Evolutionary conservation across 2,888 invertebrate species (phyloP), one percentile per base, ranked within the genome.

Genomic region (Ditula angustiorana): DNA sequence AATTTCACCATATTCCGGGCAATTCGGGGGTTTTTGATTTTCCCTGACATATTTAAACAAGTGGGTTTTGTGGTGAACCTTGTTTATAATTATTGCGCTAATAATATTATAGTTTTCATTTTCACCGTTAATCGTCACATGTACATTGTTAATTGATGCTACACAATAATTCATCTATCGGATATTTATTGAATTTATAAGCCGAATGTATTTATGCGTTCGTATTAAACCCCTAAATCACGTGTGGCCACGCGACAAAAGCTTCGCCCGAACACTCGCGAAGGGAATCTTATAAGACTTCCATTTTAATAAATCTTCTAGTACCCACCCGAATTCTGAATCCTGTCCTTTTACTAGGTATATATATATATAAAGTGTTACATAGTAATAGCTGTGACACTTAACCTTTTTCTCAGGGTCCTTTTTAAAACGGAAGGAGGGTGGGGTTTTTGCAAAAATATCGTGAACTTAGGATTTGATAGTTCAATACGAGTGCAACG

Each of bases 301-400:
- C 56, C 62, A 57, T 57, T 57, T 62, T 62, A 62, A 62, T 62
- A 62, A 62, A 62, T 62, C 62, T 62, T 56, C 49, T 24, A 33
- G 61, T 44, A 60, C 26, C 50, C 7, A 52, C 50, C 49, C 47
- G 52, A 46, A 46, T 46, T 41, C 47, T 35, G 21, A 56, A 37
- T 49, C 50, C 47, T 47, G 49, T 24, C 57, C 62, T 50, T 63
- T 49, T 23, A 49, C 49, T 56, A 23, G 13, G 23, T 49, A 35
- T 7, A n/a, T 59, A 23, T 57, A 46, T 2, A 10, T 8, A 33
- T n/a, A n/a, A 5, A 28, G 16, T 28, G 37, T n/a, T 47, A 50
- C n/a, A 21, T 28, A 16, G 35, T 55, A 37, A 13, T 37, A 23
- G 46, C 26, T 59, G 59, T 37, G 47, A 35, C 35, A 16, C 55